Conservation (phyloP, 2,888 invertebrate genomes). For the Amblyteles armatorius region DNA sequence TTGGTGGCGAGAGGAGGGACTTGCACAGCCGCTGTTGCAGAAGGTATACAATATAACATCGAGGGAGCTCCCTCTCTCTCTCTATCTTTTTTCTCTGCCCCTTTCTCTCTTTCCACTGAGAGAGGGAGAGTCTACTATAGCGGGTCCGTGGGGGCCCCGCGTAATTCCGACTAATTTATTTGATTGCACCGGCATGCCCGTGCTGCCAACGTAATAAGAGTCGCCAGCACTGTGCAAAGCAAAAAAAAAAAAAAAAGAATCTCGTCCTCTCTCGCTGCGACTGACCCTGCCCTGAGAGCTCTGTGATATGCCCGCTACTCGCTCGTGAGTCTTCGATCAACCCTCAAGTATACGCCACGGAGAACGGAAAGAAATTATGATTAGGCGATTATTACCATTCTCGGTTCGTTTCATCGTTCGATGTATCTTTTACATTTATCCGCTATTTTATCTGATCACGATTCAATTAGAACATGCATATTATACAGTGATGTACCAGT, state of each 20-base stretch:
- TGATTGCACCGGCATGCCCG: conserved; percentile 76
- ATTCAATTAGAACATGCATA: conserved; percentile 54
- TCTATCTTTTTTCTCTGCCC: too few species aligned
- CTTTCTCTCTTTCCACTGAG: neutral
- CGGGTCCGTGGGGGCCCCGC: conserved; percentile 60
- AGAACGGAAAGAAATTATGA: conserved; percentile 36
- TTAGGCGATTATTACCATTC: conserved; percentile 55
- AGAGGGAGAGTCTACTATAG: conserved; percentile 5
- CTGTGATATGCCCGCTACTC: conserved; percentile 16
- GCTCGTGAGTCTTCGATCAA: conserved; percentile 17
- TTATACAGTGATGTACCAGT: neutral
- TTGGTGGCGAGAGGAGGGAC: conserved; percentile 74
- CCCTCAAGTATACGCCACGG: conserved; percentile 22
- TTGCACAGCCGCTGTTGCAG: conserved; percentile 61
- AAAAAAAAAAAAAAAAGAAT: conserved; percentile 21
- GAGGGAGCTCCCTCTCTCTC: neutral
- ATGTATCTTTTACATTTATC: conserved; percentile 8
- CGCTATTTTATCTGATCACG: conserved; percentile 40
- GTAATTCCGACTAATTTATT: conserved; percentile 81
- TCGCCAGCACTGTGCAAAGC: conserved; percentile 38
- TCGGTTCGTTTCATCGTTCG: conserved; percentile 51
- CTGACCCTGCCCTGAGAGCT: conserved; percentile 36
- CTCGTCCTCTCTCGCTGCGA: conserved; percentile 28
- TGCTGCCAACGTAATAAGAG: conserved; percentile 66
- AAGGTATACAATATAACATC: conserved; percentile 1